Percentiles rank a stretch among this genome's conserved stretches.
phyloP scores from a whole-genome alignment of 1,140 invertebrate genomes.

The Argopecten irradians region DNA sequence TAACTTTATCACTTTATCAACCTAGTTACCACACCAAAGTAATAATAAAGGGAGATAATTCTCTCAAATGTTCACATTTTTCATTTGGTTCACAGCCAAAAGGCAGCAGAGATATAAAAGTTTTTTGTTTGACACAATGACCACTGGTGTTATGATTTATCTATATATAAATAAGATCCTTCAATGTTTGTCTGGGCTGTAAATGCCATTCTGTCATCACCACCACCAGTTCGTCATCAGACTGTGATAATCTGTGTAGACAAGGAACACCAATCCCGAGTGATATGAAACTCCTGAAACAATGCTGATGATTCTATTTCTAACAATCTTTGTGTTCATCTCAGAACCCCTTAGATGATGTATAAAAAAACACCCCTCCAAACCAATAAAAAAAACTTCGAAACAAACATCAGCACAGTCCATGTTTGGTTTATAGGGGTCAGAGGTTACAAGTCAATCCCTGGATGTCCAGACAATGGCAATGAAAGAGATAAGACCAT shows the following conservation, averaged over 20 bases:
- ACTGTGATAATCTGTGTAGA: too few relatives aligned
- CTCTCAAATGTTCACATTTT: too few relatives aligned
- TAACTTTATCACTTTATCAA: too few relatives aligned
- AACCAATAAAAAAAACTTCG: background rate
- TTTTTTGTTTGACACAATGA: too few relatives aligned
- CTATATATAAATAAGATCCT: too few relatives aligned
- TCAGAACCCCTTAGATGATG: background rate
- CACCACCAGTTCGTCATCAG: too few relatives aligned
- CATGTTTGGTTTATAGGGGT: background rate
- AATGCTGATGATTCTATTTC: background rate
- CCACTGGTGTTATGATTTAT: too few relatives aligned
- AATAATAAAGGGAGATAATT: background rate
- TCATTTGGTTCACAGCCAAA: too few relatives aligned
- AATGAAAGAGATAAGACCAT: conserved; percentile 14
- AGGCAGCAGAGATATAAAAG: too few relatives aligned
- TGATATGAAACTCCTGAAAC: background rate
- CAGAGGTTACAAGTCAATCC: background rate
- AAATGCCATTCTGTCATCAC: too few relatives aligned
- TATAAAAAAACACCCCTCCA: background rate
- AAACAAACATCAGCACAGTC: background rate
- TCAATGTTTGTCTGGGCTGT: too few relatives aligned
- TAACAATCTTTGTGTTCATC: background rate
- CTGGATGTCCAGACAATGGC: background rate
- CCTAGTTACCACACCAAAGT: background rate
- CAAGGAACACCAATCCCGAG: background rate